Evolutionary conservation across 2,888 invertebrate genomes (phyloP).

Genomic region (Steromphala cineraria): DNA sequence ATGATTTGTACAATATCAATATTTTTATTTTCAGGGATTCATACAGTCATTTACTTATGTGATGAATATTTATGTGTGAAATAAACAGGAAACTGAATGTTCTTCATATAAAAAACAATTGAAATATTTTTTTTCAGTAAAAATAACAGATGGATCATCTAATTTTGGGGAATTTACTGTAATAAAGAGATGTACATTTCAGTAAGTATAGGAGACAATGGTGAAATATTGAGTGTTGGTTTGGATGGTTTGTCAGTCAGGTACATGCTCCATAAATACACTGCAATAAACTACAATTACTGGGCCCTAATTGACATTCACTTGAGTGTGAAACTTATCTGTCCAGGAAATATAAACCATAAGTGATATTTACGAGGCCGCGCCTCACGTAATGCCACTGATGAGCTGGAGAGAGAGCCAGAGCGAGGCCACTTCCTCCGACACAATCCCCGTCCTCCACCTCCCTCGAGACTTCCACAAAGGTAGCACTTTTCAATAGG

Average conservation of each 20-base stretch:
- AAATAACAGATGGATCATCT: too few relatives aligned
- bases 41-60: too few relatives aligned
- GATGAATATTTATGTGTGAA: too few relatives aligned
- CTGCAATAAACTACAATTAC: neutral
- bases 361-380: constrained; percentile 2
- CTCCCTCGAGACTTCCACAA: neutral
- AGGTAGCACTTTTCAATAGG: constrained; percentile 10
- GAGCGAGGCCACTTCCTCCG: neutral
- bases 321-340: constrained; percentile 10
- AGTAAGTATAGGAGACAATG: too few relatives aligned
- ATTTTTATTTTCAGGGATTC: too few relatives aligned
- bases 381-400: neutral
- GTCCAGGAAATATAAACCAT: constrained; percentile 8
- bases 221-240: neutral
- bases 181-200: too few relatives aligned
- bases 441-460: neutral
- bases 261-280: neutral
- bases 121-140: too few relatives aligned
- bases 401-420: neutral
- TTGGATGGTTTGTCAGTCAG: neutral
- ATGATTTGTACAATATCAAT: too few relatives aligned
- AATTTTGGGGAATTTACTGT: too few relatives aligned
- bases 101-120: too few relatives aligned
- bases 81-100: too few relatives aligned
- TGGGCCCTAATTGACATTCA: constrained; percentile 3